Evolutionary conservation across 2,888 invertebrate genomes (phyloP).

Genomic region (Caenorhabditis panamensis): DNA sequence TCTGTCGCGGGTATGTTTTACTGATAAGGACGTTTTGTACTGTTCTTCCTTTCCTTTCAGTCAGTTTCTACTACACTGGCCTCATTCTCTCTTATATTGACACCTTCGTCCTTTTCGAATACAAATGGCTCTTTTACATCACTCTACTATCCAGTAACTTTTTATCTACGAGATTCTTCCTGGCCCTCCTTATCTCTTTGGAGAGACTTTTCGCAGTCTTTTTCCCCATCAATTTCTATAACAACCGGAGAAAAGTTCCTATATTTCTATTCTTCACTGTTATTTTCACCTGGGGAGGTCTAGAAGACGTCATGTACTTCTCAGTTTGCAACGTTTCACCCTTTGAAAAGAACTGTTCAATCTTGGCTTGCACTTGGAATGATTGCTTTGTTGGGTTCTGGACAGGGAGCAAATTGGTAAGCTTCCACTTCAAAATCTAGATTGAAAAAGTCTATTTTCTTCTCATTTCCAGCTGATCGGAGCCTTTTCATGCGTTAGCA

Average conservation of each 20-base stretch:
- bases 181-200: constrained; percentile 25
- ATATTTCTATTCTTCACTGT: constrained; percentile 15
- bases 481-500: constrained; percentile 32
- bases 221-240: constrained; percentile 37
- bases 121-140: constrained; percentile 27
- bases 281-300: constrained; percentile 21
- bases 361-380: constrained; percentile 44
- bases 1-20: constrained; percentile 18
- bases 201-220: constrained; percentile 42
- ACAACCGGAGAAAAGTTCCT: constrained; percentile 26
- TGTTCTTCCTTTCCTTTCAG: constrained; percentile 8
- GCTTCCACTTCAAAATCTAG: no score
- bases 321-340: constrained; percentile 31
- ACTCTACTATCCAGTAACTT: constrained; percentile 35
- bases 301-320: constrained; percentile 46
- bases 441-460: not conserved
- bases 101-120: constrained; percentile 27
- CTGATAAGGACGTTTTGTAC: no score
- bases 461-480: constrained; percentile 33
- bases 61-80: constrained; percentile 30
- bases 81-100: constrained; percentile 33
- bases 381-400: constrained; percentile 40
- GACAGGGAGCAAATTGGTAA: constrained; percentile 43
- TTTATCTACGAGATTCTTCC: constrained; percentile 18
- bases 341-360: constrained; percentile 35